Conservation (phyloP, 1,140 invertebrate species). For the Drosophila leontia region DNA sequence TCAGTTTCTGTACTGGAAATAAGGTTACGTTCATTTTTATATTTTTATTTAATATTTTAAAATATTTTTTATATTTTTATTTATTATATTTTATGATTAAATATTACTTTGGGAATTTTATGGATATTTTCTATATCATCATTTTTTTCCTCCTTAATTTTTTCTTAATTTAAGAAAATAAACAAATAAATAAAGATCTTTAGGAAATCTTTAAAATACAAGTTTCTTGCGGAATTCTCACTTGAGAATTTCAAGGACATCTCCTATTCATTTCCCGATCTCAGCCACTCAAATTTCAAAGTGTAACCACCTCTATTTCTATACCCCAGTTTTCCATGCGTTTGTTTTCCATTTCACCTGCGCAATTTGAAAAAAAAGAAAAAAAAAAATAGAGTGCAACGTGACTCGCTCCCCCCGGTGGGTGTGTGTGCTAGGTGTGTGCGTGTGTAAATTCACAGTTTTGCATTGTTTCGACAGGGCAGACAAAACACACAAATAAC, state of each 20-base stretch:
- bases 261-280: no score
- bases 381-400: constrained; percentile 25
- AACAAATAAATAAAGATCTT: background rate
- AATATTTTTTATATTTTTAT: no score
- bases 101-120: no score
- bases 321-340: background rate
- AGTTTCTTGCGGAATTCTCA: background rate
- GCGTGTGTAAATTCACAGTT: background rate
- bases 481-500: constrained; percentile 53
- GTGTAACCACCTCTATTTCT: background rate
- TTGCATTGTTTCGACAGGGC: constrained; percentile 31
- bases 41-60: no score
- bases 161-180: background rate
- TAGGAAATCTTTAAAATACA: background rate
- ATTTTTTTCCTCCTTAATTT: background rate
- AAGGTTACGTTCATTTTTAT: no score
- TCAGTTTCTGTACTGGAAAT: no score
- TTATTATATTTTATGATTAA: no score
- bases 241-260: background rate
- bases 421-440: background rate
- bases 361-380: background rate
- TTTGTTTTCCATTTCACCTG: constrained; percentile 52
- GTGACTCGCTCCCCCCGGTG: constrained; percentile 1
- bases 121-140: no score
- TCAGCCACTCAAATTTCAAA: no score